phyloP scores from a whole-genome alignment of 2,888 invertebrate species.

The Elmis aenea region DNA sequence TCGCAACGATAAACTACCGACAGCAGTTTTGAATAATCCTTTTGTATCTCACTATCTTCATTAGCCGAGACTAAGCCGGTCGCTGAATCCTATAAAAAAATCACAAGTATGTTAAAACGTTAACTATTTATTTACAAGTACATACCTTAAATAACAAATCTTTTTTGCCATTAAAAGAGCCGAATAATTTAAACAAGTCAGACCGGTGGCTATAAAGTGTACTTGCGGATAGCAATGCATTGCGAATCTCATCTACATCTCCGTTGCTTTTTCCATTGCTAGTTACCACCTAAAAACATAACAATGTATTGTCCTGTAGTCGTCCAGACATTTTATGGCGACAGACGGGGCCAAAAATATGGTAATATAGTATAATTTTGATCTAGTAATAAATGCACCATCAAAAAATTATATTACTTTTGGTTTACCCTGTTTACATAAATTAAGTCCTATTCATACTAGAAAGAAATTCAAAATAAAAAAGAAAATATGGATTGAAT shows the following conservation, averaged over 20 bases:
- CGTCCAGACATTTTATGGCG: too few species aligned
- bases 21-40: conserved; percentile 32
- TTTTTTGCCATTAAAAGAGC: conserved; percentile 50
- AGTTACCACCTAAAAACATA: conserved; percentile 40
- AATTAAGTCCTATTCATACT: too few species aligned
- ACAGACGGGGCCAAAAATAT: too few species aligned
- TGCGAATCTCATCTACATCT: conserved; percentile 54
- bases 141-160: conserved; percentile 53
- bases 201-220: conserved; percentile 52
- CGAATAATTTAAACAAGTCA: conserved; percentile 63
- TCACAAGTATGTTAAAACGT: conserved; percentile 4
- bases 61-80: conserved; percentile 44
- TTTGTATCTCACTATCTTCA: conserved; percentile 30
- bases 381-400: too few species aligned
- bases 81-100: conserved; percentile 43
- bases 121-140: background rate
- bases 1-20: conserved; percentile 8
- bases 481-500: too few species aligned
- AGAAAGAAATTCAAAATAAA: too few species aligned
- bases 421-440: too few species aligned
- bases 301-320: background rate
- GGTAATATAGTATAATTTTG: too few species aligned
- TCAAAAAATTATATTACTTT: too few species aligned
- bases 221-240: conserved; percentile 57
- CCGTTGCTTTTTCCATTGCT: conserved; percentile 40